A percentile compares a stretch with the other conserved stretches of the same genome.
phyloP scores from a whole-genome alignment of 2,113 vertebrate species.

The Echinops telfairi region DNA sequence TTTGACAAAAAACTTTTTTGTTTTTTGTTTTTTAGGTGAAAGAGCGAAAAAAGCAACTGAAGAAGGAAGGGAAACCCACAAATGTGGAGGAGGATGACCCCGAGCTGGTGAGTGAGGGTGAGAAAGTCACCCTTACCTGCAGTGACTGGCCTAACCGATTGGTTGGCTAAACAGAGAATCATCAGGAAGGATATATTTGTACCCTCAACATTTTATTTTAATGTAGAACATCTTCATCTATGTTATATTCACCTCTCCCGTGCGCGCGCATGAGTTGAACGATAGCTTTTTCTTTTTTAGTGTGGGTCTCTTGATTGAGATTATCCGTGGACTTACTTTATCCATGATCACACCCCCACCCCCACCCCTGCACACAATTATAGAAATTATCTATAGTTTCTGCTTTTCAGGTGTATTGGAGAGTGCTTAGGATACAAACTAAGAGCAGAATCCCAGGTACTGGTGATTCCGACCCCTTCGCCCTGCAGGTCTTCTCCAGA shows the following conservation, averaged over 20 bases:
- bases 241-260: background rate
- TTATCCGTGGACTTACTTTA: constrained; percentile 3
- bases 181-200: background rate
- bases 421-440: constrained; percentile 7
- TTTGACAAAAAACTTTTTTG: constrained; percentile 57
- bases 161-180: background rate
- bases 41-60: constrained; percentile 97
- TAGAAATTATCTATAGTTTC: constrained; percentile 30
- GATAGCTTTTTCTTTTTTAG: background rate
- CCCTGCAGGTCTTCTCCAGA: background rate
- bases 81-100: constrained; percentile 96
- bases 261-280: too few species aligned
- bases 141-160: background rate
- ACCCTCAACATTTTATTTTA: background rate
- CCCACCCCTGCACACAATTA: background rate
- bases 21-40: constrained; percentile 90
- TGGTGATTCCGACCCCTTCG: background rate
- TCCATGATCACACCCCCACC: too few species aligned
- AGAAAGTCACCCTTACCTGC: background rate
- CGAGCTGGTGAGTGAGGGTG: constrained; percentile 91
- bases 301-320: background rate
- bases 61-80: constrained; percentile 96
- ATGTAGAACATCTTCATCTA: background rate
- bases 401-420: background rate
- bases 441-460: constrained; percentile 19